Conservation (phyloP, 2,888 invertebrate genomes). For the Pristionchus fissidentatus region DNA sequence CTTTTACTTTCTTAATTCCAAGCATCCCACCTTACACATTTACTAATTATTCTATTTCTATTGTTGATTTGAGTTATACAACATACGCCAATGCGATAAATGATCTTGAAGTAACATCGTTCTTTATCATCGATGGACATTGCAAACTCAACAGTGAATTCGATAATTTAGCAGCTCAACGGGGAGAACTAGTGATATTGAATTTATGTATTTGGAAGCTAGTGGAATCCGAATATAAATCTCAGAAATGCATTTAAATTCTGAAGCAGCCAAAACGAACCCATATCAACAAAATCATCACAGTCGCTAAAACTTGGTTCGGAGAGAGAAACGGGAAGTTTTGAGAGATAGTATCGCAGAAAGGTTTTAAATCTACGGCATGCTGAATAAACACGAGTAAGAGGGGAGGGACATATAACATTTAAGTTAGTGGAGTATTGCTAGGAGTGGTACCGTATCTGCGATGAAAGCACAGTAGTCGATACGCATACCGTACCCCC, state of each 20-base stretch:
- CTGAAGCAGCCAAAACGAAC: slow-evolving; percentile 14
- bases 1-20: slow-evolving; percentile 5
- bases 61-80: slow-evolving; percentile 42
- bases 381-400: no score
- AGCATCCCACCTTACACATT: neutral
- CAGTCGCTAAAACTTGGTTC: no score
- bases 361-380: no score
- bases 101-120: no score
- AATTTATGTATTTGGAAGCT: neutral
- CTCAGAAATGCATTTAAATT: slow-evolving; percentile 32
- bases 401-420: no score
- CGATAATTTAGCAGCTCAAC: slow-evolving; percentile 28
- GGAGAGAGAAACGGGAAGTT: no score
- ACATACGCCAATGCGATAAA: neutral
- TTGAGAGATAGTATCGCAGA: no score
- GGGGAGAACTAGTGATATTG: slow-evolving; percentile 29
- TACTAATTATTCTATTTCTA: slow-evolving; percentile 4
- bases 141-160: slow-evolving; percentile 39
- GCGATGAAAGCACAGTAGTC: no score
- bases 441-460: no score
- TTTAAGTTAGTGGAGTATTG: no score
- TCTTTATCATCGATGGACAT: slow-evolving; percentile 22
- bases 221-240: neutral
- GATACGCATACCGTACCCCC: slow-evolving; percentile 36
- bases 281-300: slow-evolving; percentile 19